Percentiles rank a stretch among this genome's conserved stretches.
Evolutionary conservation across 2,113 vertebrate genomes (phyloP).

Genomic region (Eudorcas thomsonii): DNA sequence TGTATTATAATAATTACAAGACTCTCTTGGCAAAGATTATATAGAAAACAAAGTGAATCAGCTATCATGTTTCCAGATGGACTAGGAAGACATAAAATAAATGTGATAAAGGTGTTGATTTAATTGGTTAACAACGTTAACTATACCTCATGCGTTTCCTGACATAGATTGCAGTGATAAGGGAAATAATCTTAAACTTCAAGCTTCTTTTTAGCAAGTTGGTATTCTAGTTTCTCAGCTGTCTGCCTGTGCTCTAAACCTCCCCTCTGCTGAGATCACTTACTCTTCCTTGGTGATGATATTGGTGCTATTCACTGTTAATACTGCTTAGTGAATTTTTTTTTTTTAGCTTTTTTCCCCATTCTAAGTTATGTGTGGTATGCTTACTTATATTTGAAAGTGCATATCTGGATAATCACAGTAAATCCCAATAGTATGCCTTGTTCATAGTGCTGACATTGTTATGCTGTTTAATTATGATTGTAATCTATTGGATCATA

Average conservation of each 20-base stretch:
- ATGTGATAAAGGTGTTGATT: not conserved
- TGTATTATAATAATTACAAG: not conserved
- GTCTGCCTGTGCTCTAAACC: not conserved
- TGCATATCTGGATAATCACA: not conserved
- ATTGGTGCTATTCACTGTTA: not conserved
- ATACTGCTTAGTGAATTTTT: not conserved
- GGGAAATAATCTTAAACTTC: not conserved
- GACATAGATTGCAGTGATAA: not conserved
- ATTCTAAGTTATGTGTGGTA: not conserved
- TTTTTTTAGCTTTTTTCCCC: not conserved
- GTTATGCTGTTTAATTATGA: conserved; percentile 3
- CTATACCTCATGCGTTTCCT: not conserved
- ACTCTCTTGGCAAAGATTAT: not conserved
- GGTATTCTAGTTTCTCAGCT: not conserved
- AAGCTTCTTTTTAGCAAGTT: not conserved
- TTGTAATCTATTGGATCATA: not conserved
- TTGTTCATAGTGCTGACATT: not conserved
- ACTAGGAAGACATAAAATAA: not conserved
- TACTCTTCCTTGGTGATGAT: not conserved
- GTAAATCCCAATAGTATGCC: not conserved
- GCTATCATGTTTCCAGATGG: not conserved
- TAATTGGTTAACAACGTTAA: conserved; percentile 12
- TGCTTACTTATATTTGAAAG: conserved; percentile 16
- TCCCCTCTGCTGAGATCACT: not conserved
- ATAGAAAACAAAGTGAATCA: not conserved